Percentiles rank a stretch among this genome's conserved stretches.
phyloP scores from a whole-genome alignment of 2,888 invertebrate species.

The Myopa testacea region DNA sequence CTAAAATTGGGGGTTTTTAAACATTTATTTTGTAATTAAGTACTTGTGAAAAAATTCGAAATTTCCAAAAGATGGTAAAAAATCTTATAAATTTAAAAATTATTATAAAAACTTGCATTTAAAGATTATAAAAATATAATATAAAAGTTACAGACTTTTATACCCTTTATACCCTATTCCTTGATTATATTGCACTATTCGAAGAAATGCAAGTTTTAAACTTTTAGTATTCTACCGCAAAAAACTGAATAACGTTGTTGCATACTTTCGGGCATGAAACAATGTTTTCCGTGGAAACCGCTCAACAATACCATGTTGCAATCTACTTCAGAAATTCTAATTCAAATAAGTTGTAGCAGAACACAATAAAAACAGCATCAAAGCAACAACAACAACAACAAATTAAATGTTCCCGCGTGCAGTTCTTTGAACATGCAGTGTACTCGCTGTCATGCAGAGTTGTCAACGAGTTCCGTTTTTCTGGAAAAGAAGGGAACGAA shows the following conservation, averaged over 20 bases:
- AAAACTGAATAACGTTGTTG: neutral
- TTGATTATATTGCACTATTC: no score
- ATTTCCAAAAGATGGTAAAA: neutral
- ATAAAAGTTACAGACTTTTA: no score
- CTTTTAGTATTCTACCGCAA: no score
- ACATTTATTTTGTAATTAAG: neutral
- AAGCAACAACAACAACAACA: conserved; percentile 8
- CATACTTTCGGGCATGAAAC: conserved; percentile 13
- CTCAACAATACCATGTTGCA: neutral
- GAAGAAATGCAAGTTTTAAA: neutral
- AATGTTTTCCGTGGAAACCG: neutral
- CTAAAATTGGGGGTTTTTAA: neutral
- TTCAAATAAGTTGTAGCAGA: neutral
- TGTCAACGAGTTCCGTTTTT: no score
- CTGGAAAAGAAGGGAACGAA: no score
- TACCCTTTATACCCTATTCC: no score
- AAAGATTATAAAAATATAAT: no score
- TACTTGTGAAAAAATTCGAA: neutral
- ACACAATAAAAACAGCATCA: conserved; percentile 8
- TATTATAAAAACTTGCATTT: neutral
- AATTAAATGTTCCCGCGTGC: neutral
- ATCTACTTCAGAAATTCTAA: neutral
- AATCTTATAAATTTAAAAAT: neutral
- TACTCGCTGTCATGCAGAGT: no score
- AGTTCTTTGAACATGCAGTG: no score